Percentiles rank a stretch among this genome's conserved stretches.
Evolutionary conservation across 2,113 vertebrate genomes (phyloP).

Genomic region (Lepus timidus): DNA sequence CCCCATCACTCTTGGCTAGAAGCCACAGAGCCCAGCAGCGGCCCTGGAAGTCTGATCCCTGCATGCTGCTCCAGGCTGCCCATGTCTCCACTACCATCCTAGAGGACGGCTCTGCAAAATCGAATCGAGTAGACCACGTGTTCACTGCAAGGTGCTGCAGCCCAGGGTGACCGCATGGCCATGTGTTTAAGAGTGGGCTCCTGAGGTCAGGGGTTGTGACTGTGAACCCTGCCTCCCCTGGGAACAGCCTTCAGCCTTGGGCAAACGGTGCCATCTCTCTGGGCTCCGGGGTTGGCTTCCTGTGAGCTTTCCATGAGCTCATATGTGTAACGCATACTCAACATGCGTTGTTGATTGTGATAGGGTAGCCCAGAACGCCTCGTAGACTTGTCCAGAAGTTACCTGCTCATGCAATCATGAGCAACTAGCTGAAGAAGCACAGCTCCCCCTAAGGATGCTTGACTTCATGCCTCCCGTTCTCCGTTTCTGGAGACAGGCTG

Average conservation of each 20-base stretch:
- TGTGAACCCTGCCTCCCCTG: background rate
- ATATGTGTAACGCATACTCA: background rate
- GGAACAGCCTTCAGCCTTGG: background rate
- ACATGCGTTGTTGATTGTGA: background rate
- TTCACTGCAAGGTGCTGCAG: background rate
- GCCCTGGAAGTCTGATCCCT: background rate
- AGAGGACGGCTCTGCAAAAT: background rate
- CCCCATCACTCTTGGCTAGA: background rate
- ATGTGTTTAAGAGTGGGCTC: background rate
- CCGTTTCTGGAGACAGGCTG: background rate
- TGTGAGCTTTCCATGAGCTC: background rate
- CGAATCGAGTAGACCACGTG: background rate
- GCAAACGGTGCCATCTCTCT: background rate
- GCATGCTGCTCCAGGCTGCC: background rate
- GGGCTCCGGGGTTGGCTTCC: background rate
- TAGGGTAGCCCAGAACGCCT: background rate
- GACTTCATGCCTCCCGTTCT: background rate
- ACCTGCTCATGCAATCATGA: background rate
- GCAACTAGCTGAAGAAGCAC: conserved; percentile 11
- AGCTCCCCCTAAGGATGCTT: background rate
- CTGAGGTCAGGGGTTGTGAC: background rate
- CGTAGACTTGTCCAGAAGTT: background rate
- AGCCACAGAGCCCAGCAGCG: background rate
- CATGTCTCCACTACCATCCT: background rate
- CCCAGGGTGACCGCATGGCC: background rate